Conservation (phyloP, 2,888 invertebrate genomes). For the Plebejus melissa region DNA sequence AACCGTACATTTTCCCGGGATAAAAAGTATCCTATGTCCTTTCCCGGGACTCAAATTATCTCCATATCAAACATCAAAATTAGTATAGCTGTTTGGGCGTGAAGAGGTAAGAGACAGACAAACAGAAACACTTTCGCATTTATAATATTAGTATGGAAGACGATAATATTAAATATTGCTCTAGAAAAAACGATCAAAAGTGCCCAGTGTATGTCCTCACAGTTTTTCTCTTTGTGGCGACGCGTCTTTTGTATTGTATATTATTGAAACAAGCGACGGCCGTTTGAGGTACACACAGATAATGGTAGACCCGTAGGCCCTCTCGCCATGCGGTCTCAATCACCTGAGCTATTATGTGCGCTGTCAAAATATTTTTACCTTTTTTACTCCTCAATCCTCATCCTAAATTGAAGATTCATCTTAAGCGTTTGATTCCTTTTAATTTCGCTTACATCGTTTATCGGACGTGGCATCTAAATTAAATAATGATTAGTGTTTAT, state of each 20-base stretch:
- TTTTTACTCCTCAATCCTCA: conserved; percentile 43
- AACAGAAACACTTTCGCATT: too few species aligned
- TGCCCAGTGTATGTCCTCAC: not conserved
- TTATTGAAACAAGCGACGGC: not conserved
- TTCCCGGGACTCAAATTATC: too few species aligned
- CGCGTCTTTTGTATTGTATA: not conserved
- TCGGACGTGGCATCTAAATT: conserved; percentile 15
- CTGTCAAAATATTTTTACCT: conserved; percentile 68
- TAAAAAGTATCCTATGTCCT: too few species aligned
- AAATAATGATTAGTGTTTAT: conserved; percentile 10
- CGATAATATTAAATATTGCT: too few species aligned
- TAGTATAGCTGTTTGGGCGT: too few species aligned
- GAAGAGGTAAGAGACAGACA: too few species aligned
- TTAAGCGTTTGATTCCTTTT: conserved; percentile 20
- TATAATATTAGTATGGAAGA: too few species aligned
- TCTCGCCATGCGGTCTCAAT: conserved; percentile 51
- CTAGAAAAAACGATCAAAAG: not conserved
- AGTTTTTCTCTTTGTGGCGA: not conserved
- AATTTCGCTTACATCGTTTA: conserved; percentile 6
- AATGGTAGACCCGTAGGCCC: not conserved
- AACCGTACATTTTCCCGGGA: too few species aligned
- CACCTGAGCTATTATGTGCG: conserved; percentile 54
- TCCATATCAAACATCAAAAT: too few species aligned
- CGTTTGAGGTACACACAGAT: not conserved
- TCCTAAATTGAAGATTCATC: conserved; percentile 37